Base-by-base conservation (phyloP, 2,888 invertebrate species). In the Orthonevra nobilis region DNA sequence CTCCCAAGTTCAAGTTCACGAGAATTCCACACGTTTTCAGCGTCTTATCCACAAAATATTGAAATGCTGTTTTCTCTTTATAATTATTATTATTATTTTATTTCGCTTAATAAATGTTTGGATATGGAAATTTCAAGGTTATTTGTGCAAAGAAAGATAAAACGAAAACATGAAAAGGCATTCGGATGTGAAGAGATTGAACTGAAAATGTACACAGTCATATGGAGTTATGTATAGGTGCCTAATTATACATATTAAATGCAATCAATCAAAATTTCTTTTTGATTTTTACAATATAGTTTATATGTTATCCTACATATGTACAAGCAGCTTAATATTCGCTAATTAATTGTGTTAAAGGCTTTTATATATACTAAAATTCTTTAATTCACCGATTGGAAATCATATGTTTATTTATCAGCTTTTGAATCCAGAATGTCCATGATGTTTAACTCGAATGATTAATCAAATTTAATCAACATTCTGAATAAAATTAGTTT, bases 1-100 rank as follows among this genome's bases (percentile, higher is more conserved):
- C 81, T 85, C 84, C 84, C 86, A 86, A 86, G 86, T 86, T 86
- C 86, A 86, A 86, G 86, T 86, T 86, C 86, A 86, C 86, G 85
- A 86, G 85, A 85, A 84, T 86, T 84, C 86, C 84, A 82, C 83
- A 83, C 83, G 77, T 83, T 85, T 85, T 84, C 77, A 30, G 40
- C 50, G 38, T 56, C 36, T 70, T 48, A 60, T 66, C 40, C 66
- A 23, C 5, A 44, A 56, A 56, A 60, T 72, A 64, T 64, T 64
- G 44, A 70, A 77, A 58, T 52, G 26, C 12, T 50, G 19, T 42
- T 48, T 52, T 34, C 9, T 50, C 32, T 50, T 34, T 23, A n/a
- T n/a, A n/a, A n/a, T n/a, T n/a, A n/a, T n/a, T n/a, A n/a, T 60
- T 36, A 72, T 56, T 38, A 20, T 69, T 69, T 54, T 44, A 9